Percentiles rank a stretch among this genome's conserved stretches.
Conservation (phyloP, 1,140 invertebrate genomes). For the Arctopsyche grandis region DNA sequence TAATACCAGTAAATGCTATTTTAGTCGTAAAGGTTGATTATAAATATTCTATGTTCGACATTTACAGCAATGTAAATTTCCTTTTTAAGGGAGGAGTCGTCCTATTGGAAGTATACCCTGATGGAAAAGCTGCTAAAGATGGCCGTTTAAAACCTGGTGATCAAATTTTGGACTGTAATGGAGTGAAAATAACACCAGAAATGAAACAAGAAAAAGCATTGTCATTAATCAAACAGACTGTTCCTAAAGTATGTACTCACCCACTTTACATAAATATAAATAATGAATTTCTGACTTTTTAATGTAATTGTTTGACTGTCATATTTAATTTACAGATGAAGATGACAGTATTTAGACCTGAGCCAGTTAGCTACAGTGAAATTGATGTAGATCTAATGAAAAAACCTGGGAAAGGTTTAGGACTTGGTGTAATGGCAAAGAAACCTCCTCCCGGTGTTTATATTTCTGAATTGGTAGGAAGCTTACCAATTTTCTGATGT, state of each 20-base stretch:
- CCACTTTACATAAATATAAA: too few relatives aligned
- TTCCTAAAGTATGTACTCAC: conserved; percentile 70
- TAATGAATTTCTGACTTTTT: too few relatives aligned
- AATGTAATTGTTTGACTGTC: not conserved
- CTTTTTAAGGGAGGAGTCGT: conserved; percentile 83
- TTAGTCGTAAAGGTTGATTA: not conserved
- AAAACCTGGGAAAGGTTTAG: conserved; percentile 92
- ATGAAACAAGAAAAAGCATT: conserved; percentile 68
- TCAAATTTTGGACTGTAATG: conserved; percentile 91
- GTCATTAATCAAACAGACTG: conserved; percentile 76
- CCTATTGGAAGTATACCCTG: conserved; percentile 91
- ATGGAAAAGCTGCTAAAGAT: conserved; percentile 91
- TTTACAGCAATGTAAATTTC: not conserved
- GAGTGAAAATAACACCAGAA: conserved; percentile 77
- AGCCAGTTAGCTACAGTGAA: conserved; percentile 82
- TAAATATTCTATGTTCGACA: not conserved
- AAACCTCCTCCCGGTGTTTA: conserved; percentile 90
- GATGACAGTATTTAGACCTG: conserved; percentile 90
- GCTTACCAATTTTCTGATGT: not conserved
- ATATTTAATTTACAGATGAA: conserved; percentile 74
- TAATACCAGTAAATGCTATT: conserved; percentile 74
- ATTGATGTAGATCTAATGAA: conserved; percentile 92
- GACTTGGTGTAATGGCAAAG: conserved; percentile 89
- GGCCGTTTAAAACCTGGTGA: conserved; percentile 91
- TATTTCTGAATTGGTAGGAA: conserved; percentile 91